Evolutionary conservation across 1,140 invertebrate species (phyloP), one percentile per base, ranked within the genome.

Genomic region (Melipona quadrifasciata): DNA sequence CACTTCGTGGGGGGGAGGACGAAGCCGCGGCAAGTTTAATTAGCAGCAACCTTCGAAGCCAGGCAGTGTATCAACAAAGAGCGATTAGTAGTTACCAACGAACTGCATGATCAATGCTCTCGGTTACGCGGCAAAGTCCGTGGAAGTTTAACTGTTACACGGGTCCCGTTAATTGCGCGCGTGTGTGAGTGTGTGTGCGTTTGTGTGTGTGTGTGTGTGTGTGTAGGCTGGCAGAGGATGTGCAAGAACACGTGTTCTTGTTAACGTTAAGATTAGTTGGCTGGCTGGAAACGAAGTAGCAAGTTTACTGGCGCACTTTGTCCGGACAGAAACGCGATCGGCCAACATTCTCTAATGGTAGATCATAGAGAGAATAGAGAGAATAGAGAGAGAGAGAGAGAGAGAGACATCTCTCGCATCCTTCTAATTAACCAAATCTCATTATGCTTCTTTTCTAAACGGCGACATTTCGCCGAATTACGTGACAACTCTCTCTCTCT

Each of bases 221-320:
- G 24, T 12, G 39, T 47, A 10, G 39, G 39, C 11, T 61, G 24
- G 24, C 31, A 34, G 71, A 74, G 34, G 55, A 65, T 47, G 57
- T 55, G 75, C 64, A 77, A 82, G 73, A 77, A 82, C 81, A 67
- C 53, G 64, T 82, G 81, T 82, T 82, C 81, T 82, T 77, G 81
- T 82, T 82, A 82, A 76, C 64, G 81, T 82, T 77, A 57, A 67
- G 74, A 82, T 82, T 77, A 82, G 74, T 77, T 75, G n/a, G 51
- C 14, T 21, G 24, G 64, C 14, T 21, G 24, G 64, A 47, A 57
- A 58, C 64, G 81, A 77, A 57, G 74, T 77, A 51, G 58, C 64
- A 82, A 77, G 81, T 82, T 82, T 77, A 77, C 81, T 61, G 64
- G 8, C 68, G 68, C 19, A n/a, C 34, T 82, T 75, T 19, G 58